A percentile compares a stretch with the other conserved stretches of the same genome.
These are phyloP conservation scores for Morelia viridis DNA, from an alignment of 2,797 vertebrate genomes.

Conservation along the genomic window DNA sequence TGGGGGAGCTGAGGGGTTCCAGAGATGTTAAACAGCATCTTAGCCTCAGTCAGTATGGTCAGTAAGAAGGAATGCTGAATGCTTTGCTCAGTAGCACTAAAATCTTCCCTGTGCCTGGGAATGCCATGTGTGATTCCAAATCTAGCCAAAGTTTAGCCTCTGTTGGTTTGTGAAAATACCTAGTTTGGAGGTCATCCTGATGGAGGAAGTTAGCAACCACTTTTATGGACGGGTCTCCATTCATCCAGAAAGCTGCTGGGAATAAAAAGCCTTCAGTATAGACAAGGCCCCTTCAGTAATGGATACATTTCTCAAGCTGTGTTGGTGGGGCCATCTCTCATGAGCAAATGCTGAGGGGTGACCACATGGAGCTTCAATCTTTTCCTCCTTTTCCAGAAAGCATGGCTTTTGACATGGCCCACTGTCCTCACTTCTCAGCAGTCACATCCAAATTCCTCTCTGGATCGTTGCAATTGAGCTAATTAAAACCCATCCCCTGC, in stretches of 20 bases:
- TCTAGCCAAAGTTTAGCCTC: not conserved
- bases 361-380: not conserved
- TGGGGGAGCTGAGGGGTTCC: not conserved
- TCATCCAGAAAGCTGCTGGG: not conserved
- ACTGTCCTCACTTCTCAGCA: rapidly evolving
- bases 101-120: not conserved
- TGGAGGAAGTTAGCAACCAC: not conserved
- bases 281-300: not conserved
- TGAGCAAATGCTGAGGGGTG: rapidly evolving
- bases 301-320: not conserved
- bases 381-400: conserved; percentile 29
- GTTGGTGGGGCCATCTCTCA: not conserved
- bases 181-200: not conserved
- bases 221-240: not conserved
- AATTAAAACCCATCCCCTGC: conserved; percentile 43
- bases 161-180: not conserved
- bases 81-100: not conserved
- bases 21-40: not conserved
- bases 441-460: conserved; percentile 49
- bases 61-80: not conserved
- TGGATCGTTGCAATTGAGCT: conserved; percentile 46
- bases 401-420: conserved; percentile 1
- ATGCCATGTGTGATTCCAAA: not conserved
- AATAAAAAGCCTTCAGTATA: not conserved
- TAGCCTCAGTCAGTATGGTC: not conserved